Evolutionary conservation across 2,888 invertebrate species (phyloP), one percentile per base, ranked within the genome.

Genomic region (Chromoteleia sp.): DNA sequence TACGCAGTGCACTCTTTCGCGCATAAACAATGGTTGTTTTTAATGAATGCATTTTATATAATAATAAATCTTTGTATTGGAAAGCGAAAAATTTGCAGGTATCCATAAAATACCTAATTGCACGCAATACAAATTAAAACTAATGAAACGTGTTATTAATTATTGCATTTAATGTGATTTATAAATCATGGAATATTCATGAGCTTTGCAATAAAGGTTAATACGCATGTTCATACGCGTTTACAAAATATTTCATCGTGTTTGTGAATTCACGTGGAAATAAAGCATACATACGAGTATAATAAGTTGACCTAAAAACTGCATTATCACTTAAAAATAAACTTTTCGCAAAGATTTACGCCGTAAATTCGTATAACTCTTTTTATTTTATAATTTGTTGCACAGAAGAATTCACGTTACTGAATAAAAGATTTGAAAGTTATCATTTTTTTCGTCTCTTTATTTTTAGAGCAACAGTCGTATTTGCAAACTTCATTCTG

Each of bases 271-370:
- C 10, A 19, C 3, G 45, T 4, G 19, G 10, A 45, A 19, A 19
- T 17, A 17, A 45, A 19, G n/a, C 10, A 10, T 3, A 50, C 12
- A 15, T 30, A 33, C 14, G n/a, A n/a, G n/a, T n/a, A n/a, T n/a
- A n/a, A 39, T 14, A 50, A 30, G 29, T 12, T 52, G 52, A 52
- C 52, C 52, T 52, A 52, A 52, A 52, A 52, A 15, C 6, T 33
- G 50, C 0, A 50, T 50, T 50, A 25, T 50, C 29, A 54, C 17
- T 33, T 48, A 21, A 41, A 6, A 12, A 41, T 14, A 5, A 41
- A 14, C 2, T 5, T 48, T 21, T 21, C 2, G 25, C 25, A 6
- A 25, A 25, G 25, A 25, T 25, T 25, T 25, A 4, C 25, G 2
- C 3, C 6, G 25, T 6, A 25, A 25, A 4, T 25, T 25, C 25